These are phyloP conservation scores for Bolinopsis microptera DNA, from an alignment of 37 sponge, comb jelly and placozoan genomes.

Conservation along the genomic window DNA sequence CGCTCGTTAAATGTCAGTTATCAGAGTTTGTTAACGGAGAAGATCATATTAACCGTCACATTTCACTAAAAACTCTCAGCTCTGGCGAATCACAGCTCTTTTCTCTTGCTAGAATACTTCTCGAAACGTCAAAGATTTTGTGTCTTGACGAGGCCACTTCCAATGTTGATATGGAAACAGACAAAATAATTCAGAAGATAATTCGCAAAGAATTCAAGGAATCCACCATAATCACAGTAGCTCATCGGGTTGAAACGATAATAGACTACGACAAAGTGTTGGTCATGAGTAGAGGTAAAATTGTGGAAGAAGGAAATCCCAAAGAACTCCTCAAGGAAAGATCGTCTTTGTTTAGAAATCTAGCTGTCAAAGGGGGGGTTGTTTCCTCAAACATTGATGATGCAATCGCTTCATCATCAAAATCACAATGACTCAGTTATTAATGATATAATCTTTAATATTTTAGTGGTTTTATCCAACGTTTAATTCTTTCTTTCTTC, in stretches of 20 bases:
- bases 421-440: too few relatives aligned
- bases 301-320: background rate
- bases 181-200: conserved; percentile 76
- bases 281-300: conserved; percentile 14
- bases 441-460: too few relatives aligned
- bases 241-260: conserved; percentile 77
- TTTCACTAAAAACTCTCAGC: background rate
- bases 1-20: conserved; percentile 79
- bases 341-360: background rate
- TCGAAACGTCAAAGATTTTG: conserved; percentile 74
- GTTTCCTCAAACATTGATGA: background rate
- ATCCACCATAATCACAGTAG: conserved; percentile 93
- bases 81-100: conserved; percentile 80
- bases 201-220: conserved; percentile 74
- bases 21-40: conserved; percentile 67
- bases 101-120: conserved; percentile 88
- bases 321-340: background rate
- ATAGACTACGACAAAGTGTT: conserved; percentile 40
- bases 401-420: background rate
- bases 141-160: conserved; percentile 94
- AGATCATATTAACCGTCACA: conserved; percentile 63
- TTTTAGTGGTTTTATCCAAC: too few relatives aligned
- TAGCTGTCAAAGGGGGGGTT: background rate
- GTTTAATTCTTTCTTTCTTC: too few relatives aligned
- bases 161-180: conserved; percentile 87